phyloP scores from a whole-genome alignment of 2,113 vertebrate genomes.

The Xyliphius kryptos region DNA sequence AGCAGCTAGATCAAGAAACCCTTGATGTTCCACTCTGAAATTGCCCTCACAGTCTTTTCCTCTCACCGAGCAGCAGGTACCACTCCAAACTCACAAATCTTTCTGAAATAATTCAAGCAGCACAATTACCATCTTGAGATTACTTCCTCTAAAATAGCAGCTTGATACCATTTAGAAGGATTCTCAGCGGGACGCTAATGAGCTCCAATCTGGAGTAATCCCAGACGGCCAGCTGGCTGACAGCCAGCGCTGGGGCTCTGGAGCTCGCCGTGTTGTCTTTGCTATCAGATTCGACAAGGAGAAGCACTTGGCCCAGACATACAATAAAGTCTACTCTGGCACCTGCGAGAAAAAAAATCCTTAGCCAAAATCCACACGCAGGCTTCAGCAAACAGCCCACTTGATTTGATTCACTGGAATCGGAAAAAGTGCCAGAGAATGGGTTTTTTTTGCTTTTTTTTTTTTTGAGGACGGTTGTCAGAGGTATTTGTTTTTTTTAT shows the following conservation, averaged over 20 bases:
- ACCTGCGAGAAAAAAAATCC: conserved; percentile 1
- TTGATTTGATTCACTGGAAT: conserved; percentile 6
- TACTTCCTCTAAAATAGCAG: conserved; percentile 45
- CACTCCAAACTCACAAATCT: conserved; percentile 19
- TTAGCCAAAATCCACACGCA: conserved; percentile 22
- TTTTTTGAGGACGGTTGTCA: background rate
- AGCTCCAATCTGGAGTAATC: conserved; percentile 48
- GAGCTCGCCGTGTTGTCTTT: conserved; percentile 30
- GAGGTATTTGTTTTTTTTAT: no score
- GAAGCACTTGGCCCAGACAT: conserved; percentile 17
- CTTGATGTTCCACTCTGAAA: conserved; percentile 4
- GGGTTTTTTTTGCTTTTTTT: background rate
- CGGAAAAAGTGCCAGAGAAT: background rate
- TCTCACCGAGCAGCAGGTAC: conserved; percentile 17
- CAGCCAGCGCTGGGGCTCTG: conserved; percentile 40
- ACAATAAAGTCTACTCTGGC: conserved; percentile 13
- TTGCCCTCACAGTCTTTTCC: background rate
- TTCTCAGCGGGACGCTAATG: conserved; percentile 45
- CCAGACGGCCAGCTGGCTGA: conserved; percentile 41
- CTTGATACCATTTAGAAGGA: conserved; percentile 46
- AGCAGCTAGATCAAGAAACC: background rate
- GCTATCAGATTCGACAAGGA: conserved; percentile 26
- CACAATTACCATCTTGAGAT: conserved; percentile 41
- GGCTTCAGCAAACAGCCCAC: conserved; percentile 15
- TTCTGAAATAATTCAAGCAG: conserved; percentile 38